A percentile compares a stretch with the other conserved stretches of the same genome.
Evolutionary conservation across 1,140 invertebrate species (phyloP).

Genomic region (Heterodera schachtii): DNA sequence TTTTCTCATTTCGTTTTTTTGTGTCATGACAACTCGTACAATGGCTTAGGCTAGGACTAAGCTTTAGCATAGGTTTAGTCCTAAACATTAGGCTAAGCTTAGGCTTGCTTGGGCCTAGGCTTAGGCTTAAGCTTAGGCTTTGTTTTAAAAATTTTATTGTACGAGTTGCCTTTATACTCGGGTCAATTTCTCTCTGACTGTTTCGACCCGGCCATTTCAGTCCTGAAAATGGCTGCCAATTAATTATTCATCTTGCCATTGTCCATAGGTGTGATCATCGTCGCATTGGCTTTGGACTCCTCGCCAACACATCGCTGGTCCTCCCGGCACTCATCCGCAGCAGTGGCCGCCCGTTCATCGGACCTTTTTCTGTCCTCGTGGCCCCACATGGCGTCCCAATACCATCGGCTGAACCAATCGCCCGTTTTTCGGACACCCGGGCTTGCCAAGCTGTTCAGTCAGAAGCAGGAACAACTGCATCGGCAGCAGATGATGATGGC

Average conservation of each 20-base stretch:
- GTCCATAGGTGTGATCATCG: slow-evolving; percentile 17
- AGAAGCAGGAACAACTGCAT: neutral
- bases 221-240: too few species aligned
- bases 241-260: neutral
- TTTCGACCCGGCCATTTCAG: too few species aligned
- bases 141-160: too few species aligned
- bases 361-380: slow-evolving; percentile 15
- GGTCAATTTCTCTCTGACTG: too few species aligned
- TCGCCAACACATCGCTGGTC: neutral
- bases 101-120: too few species aligned
- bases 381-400: slow-evolving; percentile 14
- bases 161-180: too few species aligned
- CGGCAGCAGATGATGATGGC: neutral
- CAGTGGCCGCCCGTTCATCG: neutral
- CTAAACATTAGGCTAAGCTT: too few species aligned
- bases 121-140: too few species aligned
- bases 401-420: neutral
- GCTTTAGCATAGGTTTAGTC: too few species aligned
- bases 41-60: too few species aligned
- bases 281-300: slow-evolving; percentile 28
- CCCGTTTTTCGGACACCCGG: slow-evolving; percentile 5
- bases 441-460: neutral
- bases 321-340: neutral
- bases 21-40: too few species aligned
- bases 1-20: too few species aligned